Evolutionary conservation across 1,140 invertebrate genomes (phyloP).

Genomic region (Bombus confusus): DNA sequence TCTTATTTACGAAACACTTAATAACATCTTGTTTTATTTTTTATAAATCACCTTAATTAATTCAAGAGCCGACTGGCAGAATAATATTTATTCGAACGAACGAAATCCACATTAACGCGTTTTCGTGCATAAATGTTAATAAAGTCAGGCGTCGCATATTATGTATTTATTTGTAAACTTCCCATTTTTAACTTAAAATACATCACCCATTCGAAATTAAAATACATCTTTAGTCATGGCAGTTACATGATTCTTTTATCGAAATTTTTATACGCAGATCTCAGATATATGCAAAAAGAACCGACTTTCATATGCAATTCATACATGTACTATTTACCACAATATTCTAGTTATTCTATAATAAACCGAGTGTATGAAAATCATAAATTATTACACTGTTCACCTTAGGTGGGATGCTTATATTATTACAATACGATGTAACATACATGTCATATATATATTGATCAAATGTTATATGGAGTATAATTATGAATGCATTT

Average conservation of each 20-base stretch:
- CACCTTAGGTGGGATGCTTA: slow-evolving; percentile 80
- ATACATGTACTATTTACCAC: slow-evolving; percentile 68
- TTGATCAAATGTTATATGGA: slow-evolving; percentile 66
- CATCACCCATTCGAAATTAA: slow-evolving; percentile 71
- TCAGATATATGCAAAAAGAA: slow-evolving; percentile 72
- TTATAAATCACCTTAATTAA: slow-evolving; percentile 21
- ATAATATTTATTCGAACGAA: slow-evolving; percentile 53
- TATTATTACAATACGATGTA: slow-evolving; percentile 71
- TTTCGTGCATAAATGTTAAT: slow-evolving; percentile 42
- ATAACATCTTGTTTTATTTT: slow-evolving; percentile 54
- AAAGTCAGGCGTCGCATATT: slow-evolving; percentile 66
- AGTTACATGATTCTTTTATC: slow-evolving; percentile 72
- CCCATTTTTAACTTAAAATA: slow-evolving; percentile 69
- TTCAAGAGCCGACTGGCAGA: slow-evolving; percentile 15
- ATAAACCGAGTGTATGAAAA: slow-evolving; percentile 80
- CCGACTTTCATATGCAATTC: slow-evolving; percentile 71
- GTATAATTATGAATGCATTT: slow-evolving; percentile 72
- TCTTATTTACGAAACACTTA: slow-evolving; percentile 46
- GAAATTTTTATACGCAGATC: slow-evolving; percentile 65
- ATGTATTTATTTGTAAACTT: slow-evolving; percentile 64
- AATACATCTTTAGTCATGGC: slow-evolving; percentile 75
- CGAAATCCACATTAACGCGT: slow-evolving; percentile 52
- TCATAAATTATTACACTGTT: slow-evolving; percentile 79
- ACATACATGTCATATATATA: slow-evolving; percentile 61
- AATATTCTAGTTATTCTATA: slow-evolving; percentile 75